Evolutionary conservation across 1,140 invertebrate genomes (phyloP), one percentile per base, ranked within the genome.

Genomic region (Calosoma granatense): DNA sequence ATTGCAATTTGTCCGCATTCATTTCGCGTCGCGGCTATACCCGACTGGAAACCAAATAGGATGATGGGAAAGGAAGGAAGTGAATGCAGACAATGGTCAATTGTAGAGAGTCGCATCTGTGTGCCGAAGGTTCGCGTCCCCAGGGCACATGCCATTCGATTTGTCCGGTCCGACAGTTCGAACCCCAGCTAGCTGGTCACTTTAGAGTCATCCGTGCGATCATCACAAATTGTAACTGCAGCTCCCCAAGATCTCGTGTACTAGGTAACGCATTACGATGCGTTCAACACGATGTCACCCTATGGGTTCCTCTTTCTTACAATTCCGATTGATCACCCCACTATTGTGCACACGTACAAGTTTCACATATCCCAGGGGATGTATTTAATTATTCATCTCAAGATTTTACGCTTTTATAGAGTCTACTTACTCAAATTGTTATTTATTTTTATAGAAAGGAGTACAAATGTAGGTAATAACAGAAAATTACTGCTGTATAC

Each of bases 81-180:
- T 17, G 41, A 47, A 47, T 6, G 41, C 41, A 47, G 41, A 47
- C 41, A 47, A 47, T 47, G 41, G 41, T 47, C 41, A 47, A 47
- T 47, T 47, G 41, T 47, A 47, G 41, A 47, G 15, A 12, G 41
- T 47, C 41, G 41, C 41, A 47, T 47, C 41, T 47, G 41, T 47
- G 41, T 17, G 41, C 41, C 9, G 41, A 36, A 47, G 41, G 41
- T 36, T 17, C 41, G 9, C 4, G 41, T 17, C 41, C 41, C 41
- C 17, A 47, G 41, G 41, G 41, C 26, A 47, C 15, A 11, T 47
- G 41, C 41, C 41, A 17, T 47, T 47, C 41, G 41, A 47, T 47
- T 47, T 47, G 41, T 47, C 17, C 41, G 41, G 41, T 47, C 41
- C 41, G 17, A 47, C 41, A 47, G 41, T 17, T 47, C 41, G 41